A percentile compares a stretch with the other conserved stretches of the same genome.
These are phyloP conservation scores for Drosophila multiciliata DNA, from an alignment of 2,888 invertebrate genomes.

Conservation along the genomic window DNA sequence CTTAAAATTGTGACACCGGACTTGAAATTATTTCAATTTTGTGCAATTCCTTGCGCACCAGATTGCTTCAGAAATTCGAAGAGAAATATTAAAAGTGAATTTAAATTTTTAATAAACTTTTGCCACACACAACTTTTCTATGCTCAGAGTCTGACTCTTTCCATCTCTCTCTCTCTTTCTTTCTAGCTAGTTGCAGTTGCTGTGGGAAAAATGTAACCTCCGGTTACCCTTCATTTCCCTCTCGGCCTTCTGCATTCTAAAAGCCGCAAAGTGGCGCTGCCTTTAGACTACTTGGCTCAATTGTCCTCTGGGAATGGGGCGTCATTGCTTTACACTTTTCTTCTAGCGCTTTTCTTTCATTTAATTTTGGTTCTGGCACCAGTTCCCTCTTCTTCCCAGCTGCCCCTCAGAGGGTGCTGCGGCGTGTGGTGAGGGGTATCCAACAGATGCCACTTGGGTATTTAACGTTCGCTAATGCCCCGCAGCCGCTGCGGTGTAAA, in stretches of 20 bases:
- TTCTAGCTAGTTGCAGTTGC: conserved; percentile 38
- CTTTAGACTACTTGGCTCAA: conserved; percentile 56
- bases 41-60: conserved; percentile 71
- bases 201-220: conserved; percentile 32
- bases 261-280: conserved; percentile 70
- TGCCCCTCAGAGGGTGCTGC: conserved; percentile 24
- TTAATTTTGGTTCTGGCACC: conserved; percentile 67
- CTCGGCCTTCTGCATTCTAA: conserved; percentile 14
- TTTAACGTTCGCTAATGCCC: conserved; percentile 80
- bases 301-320: conserved; percentile 65
- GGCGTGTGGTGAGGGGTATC: conserved; percentile 11
- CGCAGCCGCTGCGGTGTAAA: conserved; percentile 71
- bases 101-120: conserved; percentile 82
- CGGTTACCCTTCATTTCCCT: neutral
- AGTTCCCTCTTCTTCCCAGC: conserved; percentile 20
- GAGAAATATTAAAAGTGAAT: conserved; percentile 69
- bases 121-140: conserved; percentile 54
- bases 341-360: conserved; percentile 76
- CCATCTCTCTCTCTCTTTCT: neutral
- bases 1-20: conserved; percentile 79
- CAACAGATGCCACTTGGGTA: conserved; percentile 80
- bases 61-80: conserved; percentile 36
- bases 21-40: conserved; percentile 80
- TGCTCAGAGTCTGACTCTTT: conserved; percentile 3
- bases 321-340: conserved; percentile 78